These are phyloP conservation scores for Aix galericulata DNA, from an alignment of 2,113 vertebrate species.

Conservation along the genomic window DNA sequence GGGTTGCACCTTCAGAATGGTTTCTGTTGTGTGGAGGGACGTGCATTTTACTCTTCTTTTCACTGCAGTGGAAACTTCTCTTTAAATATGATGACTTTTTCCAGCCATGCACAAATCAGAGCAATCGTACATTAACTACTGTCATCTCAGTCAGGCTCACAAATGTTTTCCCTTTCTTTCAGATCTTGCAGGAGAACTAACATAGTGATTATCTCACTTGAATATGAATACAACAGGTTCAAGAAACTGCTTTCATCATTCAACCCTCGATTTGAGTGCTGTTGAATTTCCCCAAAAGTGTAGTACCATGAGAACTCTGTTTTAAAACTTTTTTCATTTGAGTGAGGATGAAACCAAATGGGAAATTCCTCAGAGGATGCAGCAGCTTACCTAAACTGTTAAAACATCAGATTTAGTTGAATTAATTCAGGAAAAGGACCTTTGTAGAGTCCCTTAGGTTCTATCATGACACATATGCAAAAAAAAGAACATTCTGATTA, in stretches of 20 bases:
- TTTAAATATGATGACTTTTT: background rate
- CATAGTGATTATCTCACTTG: background rate
- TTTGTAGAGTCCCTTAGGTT: background rate
- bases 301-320: background rate
- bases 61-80: background rate
- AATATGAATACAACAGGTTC: background rate
- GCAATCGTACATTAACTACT: background rate
- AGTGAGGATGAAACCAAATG: background rate
- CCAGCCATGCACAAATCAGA: background rate
- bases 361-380: background rate
- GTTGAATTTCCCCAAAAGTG: background rate
- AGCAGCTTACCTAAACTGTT: background rate
- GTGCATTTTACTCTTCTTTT: background rate
- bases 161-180: background rate
- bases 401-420: background rate
- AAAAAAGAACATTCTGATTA: background rate
- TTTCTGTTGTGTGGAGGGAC: background rate
- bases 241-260: background rate
- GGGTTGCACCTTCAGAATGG: background rate
- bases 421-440: background rate
- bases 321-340: background rate
- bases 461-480: background rate
- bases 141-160: background rate
- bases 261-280: background rate
- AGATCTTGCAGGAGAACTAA: background rate